phyloP scores from a whole-genome alignment of 2,888 invertebrate genomes.

The Limnephilus marmoratus region DNA sequence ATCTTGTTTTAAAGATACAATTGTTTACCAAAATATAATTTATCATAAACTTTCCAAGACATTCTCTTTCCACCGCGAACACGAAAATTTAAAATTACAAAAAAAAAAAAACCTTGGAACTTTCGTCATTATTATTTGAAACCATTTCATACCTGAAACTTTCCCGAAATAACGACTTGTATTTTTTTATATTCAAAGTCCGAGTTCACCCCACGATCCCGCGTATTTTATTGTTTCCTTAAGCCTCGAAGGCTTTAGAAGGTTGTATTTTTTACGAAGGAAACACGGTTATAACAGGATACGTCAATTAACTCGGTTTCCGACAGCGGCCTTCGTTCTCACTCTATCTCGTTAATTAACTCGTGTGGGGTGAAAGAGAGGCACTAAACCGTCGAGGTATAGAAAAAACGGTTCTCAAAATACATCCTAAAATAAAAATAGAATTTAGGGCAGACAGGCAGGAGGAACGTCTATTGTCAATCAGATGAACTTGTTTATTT shows the following conservation, averaged over 20 bases:
- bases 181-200: not conserved
- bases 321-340: constrained; percentile 49
- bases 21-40: not conserved
- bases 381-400: not conserved
- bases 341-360: constrained; percentile 43
- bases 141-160: constrained; percentile 2
- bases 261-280: constrained; percentile 14
- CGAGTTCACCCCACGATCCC: not conserved
- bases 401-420: constrained; percentile 8
- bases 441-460: not conserved
- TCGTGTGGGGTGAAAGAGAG: constrained; percentile 32
- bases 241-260: not conserved
- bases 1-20: not conserved
- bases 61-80: not conserved
- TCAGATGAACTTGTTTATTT: not conserved
- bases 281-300: constrained; percentile 59
- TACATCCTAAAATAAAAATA: not conserved
- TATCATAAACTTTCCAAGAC: not conserved
- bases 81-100: not conserved
- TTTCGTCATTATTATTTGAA: not conserved
- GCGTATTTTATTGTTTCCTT: not conserved
- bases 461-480: not conserved
- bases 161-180: not conserved
- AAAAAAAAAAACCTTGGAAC: not conserved
- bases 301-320: constrained; percentile 62